Evolutionary conservation across 2,888 invertebrate species (phyloP).

Genomic region (Anaspis maculata): DNA sequence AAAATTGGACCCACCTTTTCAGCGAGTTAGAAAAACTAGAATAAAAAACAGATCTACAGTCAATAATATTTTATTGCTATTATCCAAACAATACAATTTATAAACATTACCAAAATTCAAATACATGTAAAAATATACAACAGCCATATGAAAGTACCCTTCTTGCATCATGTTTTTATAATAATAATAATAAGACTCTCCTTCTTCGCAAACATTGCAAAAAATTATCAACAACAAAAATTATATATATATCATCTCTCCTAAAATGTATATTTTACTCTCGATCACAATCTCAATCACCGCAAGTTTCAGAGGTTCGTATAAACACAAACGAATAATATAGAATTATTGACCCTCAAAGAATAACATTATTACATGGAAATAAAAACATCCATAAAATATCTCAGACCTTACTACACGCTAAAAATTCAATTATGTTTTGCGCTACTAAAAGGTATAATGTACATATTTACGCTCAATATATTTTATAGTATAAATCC

Average conservation of each 20-base stretch:
- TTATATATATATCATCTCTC: too few species aligned
- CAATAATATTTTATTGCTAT: neutral
- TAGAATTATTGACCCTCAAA: neutral
- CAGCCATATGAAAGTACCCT: neutral
- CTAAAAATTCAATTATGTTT: too few species aligned
- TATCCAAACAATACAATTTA: neutral
- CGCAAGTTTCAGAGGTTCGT: neutral
- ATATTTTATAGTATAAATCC: slow-evolving; percentile 8
- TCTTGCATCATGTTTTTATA: neutral
- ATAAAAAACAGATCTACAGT: too few species aligned
- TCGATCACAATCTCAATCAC: slow-evolving; percentile 1
- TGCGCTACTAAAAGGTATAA: too few species aligned
- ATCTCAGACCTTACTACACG: too few species aligned
- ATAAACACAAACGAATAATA: neutral
- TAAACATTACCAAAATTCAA: too few species aligned
- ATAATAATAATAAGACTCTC: neutral
- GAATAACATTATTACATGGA: neutral
- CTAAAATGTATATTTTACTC: too few species aligned
- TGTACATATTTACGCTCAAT: too few species aligned
- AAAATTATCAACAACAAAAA: neutral
- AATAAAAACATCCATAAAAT: neutral
- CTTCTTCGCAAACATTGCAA: too few species aligned
- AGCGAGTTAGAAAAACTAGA: too few species aligned
- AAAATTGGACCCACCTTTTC: too few species aligned
- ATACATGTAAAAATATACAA: too few species aligned